phyloP scores from a whole-genome alignment of 2,113 vertebrate species.

The Pholis gunnellus region DNA sequence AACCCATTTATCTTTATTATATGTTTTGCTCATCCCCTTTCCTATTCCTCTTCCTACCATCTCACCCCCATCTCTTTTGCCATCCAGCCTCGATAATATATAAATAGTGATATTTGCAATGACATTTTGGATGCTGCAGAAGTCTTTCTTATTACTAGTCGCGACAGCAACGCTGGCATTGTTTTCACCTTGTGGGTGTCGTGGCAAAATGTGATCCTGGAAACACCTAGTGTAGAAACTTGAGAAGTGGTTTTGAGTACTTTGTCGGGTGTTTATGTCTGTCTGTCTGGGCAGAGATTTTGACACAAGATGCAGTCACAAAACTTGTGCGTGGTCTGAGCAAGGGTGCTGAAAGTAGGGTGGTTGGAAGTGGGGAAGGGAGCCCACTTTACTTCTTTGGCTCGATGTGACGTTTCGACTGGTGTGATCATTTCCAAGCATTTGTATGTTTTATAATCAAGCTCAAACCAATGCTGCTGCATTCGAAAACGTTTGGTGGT shows the following conservation, averaged over 20 bases:
- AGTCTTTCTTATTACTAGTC: neutral
- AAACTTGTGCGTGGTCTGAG: neutral
- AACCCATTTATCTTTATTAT: slow-evolving; percentile 59
- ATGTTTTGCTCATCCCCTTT: neutral
- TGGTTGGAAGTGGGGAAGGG: neutral
- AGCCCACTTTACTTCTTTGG: neutral
- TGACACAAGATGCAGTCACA: neutral
- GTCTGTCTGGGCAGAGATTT: neutral
- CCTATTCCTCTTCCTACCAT: neutral
- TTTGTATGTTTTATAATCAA: slow-evolving; percentile 1
- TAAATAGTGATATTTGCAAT: slow-evolving; percentile 25
- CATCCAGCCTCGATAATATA: slow-evolving; percentile 13
- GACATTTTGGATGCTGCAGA: neutral
- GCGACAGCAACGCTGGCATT: neutral
- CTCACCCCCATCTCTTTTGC: neutral
- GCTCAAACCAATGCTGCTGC: neutral
- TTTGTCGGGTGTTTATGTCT: neutral
- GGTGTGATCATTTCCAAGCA: neutral
- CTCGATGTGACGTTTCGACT: neutral
- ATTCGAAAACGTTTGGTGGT: neutral
- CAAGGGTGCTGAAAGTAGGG: neutral
- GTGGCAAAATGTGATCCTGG: neutral
- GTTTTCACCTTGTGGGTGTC: neutral
- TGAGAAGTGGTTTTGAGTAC: neutral
- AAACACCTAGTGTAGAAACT: neutral